Evolutionary conservation across 1,140 invertebrate species (phyloP).

Genomic region (Mizuhopecten yessoensis): DNA sequence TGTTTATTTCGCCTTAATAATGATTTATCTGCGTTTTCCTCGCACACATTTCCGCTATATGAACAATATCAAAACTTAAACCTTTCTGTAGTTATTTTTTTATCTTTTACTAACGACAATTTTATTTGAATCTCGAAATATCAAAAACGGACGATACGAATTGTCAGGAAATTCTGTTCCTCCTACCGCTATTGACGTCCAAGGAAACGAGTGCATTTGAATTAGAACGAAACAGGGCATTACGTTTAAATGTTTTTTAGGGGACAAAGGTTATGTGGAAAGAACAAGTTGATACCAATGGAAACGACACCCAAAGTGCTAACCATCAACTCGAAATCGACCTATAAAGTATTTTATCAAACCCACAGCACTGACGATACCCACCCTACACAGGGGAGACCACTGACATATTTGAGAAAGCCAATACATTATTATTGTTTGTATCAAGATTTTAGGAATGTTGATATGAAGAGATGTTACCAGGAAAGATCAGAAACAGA

Average conservation of each 20-base stretch:
- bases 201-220: neutral
- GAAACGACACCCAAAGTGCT: too few relatives aligned
- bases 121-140: neutral
- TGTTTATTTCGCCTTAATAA: constrained; percentile 15
- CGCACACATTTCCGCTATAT: neutral
- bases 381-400: too few relatives aligned
- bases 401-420: too few relatives aligned
- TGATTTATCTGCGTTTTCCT: constrained; percentile 17
- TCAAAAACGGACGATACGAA: neutral
- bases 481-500: too few relatives aligned
- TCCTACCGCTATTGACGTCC: neutral
- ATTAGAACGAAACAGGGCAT: neutral
- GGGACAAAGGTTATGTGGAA: neutral
- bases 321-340: too few relatives aligned
- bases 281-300: too few relatives aligned
- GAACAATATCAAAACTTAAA: constrained; percentile 12
- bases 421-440: too few relatives aligned
- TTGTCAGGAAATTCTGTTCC: neutral
- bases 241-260: neutral
- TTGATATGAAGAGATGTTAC: too few relatives aligned
- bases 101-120: neutral
- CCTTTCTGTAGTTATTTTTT: neutral
- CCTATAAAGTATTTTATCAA: too few relatives aligned
- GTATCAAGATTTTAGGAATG: too few relatives aligned
- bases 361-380: too few relatives aligned